These are phyloP conservation scores for Drosophila biarmipes DNA, from an alignment of 1,140 invertebrate genomes.

Conservation along the genomic window DNA sequence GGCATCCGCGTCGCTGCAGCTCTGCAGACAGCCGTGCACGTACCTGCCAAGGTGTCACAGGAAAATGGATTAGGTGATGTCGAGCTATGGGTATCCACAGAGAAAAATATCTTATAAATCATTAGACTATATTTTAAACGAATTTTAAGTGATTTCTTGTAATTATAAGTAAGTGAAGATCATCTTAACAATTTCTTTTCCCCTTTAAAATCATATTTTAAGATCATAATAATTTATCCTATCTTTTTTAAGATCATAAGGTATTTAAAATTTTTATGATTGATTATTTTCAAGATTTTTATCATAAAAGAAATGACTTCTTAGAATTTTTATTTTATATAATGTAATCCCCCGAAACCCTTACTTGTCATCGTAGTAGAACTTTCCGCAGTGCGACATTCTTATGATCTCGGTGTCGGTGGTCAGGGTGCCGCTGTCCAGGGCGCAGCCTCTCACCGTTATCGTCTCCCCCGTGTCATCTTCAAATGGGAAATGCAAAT, in stretches of 20 bases:
- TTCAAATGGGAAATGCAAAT: constrained; percentile 75
- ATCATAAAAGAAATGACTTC: too few relatives aligned
- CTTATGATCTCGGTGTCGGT: constrained; percentile 96
- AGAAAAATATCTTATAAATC: constrained; percentile 8
- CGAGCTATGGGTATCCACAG: constrained; percentile 8
- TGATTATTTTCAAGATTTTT: too few relatives aligned
- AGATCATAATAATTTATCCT: too few relatives aligned
- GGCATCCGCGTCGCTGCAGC: constrained; percentile 94
- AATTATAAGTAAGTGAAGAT: too few relatives aligned
- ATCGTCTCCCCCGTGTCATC: constrained; percentile 92
- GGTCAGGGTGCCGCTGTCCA: constrained; percentile 95
- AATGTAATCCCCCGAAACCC: background rate
- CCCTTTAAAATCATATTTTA: too few relatives aligned
- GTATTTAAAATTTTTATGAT: too few relatives aligned
- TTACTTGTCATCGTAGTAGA: constrained; percentile 94
- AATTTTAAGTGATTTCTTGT: too few relatives aligned
- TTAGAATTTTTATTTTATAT: background rate
- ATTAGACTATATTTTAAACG: too few relatives aligned
- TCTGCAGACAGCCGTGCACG: constrained; percentile 93
- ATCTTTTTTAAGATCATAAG: too few relatives aligned
- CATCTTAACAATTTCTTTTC: too few relatives aligned
- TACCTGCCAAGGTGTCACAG: constrained; percentile 86
- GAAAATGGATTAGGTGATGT: background rate
- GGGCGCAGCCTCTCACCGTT: constrained; percentile 94
- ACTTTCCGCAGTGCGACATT: constrained; percentile 96